Conservation (phyloP, 2,888 invertebrate species). For the Tipula lateralis region DNA sequence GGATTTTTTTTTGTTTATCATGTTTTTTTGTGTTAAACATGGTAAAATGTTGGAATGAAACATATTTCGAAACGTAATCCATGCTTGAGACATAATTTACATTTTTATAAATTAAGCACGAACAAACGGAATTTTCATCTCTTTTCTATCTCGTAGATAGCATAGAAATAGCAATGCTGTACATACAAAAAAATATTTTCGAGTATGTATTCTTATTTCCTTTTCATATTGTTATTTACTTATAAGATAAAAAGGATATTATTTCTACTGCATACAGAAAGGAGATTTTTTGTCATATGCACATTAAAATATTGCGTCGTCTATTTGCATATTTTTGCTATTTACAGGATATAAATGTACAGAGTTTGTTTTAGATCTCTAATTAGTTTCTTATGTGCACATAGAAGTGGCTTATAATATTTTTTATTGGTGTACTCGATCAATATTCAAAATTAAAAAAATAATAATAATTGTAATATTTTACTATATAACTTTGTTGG, state of each 20-base stretch:
- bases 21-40: background rate
- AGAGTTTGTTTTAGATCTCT: background rate
- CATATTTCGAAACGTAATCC: background rate
- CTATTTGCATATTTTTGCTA: background rate
- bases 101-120: constrained; percentile 2
- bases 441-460: background rate
- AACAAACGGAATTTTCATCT: background rate
- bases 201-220: background rate
- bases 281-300: background rate
- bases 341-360: too few species aligned
- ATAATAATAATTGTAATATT: background rate
- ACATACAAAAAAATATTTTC: background rate
- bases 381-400: background rate
- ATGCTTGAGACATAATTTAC: background rate
- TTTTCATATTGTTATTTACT: constrained; percentile 3
- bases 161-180: background rate
- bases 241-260: constrained; percentile 3
- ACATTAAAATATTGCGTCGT: background rate
- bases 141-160: background rate
- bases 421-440: background rate
- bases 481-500: background rate
- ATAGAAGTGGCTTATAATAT: background rate
- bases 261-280: background rate
- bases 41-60: background rate
- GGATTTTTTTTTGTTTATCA: background rate